A percentile compares a stretch with the other conserved stretches of the same genome.
Conservation (phyloP, 2,113 vertebrate genomes). For the Engraulis encrasicolus region DNA sequence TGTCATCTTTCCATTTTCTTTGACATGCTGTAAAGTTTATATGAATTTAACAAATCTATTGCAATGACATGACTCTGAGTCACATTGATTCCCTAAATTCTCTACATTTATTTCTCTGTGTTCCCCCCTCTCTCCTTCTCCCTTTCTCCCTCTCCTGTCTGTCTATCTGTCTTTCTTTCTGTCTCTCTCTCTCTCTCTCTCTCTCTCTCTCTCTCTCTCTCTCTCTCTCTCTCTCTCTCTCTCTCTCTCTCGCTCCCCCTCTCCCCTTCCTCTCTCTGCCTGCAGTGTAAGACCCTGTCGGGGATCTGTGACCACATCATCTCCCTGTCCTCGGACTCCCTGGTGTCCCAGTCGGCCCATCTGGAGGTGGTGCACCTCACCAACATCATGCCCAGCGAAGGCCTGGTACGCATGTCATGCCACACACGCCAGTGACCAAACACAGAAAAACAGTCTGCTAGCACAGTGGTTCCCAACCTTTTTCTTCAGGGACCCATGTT, state of each 20-base stretch:
- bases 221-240: conserved; percentile 33
- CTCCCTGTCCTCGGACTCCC: conserved; percentile 87
- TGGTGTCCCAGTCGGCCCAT: conserved; percentile 86
- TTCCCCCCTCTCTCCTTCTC: not conserved
- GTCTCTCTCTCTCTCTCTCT: conserved; percentile 36
- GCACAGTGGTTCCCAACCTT: too few relatives aligned
- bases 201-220: conserved; percentile 7
- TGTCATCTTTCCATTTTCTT: not conserved
- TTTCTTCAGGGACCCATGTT: too few relatives aligned
- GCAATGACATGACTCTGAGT: not conserved
- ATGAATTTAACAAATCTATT: not conserved
- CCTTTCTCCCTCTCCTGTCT: conserved; percentile 42
- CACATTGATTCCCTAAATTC: not conserved
- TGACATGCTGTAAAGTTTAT: not conserved
- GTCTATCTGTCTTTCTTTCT: too few relatives aligned
- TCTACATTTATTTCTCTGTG: conserved; percentile 56
- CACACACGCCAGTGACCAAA: not conserved
- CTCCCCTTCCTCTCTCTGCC: conserved; percentile 50
- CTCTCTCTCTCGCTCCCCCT: conserved; percentile 32
- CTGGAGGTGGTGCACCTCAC: conserved; percentile 85
- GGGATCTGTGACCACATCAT: conserved; percentile 96
- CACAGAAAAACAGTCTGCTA: not conserved
- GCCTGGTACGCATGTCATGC: conserved; percentile 79
- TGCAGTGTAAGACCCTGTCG: conserved; percentile 90
- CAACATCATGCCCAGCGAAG: conserved; percentile 88